phyloP scores from a whole-genome alignment of 30 jellyfish, hydroid and myxozoan species.

The Rhopilema esculentum region DNA sequence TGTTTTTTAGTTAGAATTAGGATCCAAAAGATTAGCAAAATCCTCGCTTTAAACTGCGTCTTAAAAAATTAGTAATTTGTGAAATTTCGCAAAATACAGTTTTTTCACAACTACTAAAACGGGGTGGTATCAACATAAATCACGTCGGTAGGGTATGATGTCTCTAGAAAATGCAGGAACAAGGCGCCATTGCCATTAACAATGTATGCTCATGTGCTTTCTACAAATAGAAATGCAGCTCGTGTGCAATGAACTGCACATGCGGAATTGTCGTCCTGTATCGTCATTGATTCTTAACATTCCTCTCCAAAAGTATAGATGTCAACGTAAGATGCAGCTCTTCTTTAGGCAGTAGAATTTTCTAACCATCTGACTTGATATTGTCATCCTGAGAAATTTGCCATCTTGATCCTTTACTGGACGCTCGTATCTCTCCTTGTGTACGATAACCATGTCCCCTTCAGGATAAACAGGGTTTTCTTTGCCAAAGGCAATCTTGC shows the following conservation, averaged over 20 bases:
- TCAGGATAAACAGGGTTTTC: background rate
- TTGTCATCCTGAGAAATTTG: background rate
- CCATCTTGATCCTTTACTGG: slow-evolving; percentile 2
- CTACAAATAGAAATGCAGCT: background rate
- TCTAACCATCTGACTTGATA: background rate
- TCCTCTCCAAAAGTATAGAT: slow-evolving; percentile 18
- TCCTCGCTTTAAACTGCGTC: no score
- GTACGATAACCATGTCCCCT: background rate
- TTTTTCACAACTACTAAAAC: no score
- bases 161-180: no score
- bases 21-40: no score
- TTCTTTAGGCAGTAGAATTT: background rate
- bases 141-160: no score
- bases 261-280: background rate
- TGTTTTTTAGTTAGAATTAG: no score
- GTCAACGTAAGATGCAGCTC: background rate
- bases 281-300: background rate
- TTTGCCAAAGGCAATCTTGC: slow-evolving; percentile 8
- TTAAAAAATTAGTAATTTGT: no score
- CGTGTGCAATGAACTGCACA: background rate
- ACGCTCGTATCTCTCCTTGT: slow-evolving; percentile 5
- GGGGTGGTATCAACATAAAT: no score
- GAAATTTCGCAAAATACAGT: no score
- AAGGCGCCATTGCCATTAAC: no score
- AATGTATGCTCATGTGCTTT: no score